Conservation (phyloP, 2,113 vertebrate species). For the Amblyornis subalaris region DNA sequence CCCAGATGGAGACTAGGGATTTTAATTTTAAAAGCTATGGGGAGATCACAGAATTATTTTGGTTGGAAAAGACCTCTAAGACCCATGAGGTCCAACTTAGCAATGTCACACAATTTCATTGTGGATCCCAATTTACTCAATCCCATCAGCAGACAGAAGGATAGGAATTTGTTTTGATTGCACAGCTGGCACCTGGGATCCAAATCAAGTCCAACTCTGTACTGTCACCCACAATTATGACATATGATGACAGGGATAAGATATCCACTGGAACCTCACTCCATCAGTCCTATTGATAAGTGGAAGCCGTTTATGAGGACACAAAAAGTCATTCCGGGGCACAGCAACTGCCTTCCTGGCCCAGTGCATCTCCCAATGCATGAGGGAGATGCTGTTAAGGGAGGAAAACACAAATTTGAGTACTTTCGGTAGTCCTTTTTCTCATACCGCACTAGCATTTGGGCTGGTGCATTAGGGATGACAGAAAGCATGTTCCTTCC, state of each 20-base stretch:
- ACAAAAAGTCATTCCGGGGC: neutral
- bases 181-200: neutral
- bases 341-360: neutral
- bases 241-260: neutral
- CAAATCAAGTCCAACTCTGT: neutral
- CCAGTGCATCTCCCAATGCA: neutral
- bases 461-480: neutral
- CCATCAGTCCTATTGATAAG: neutral
- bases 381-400: neutral
- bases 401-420: neutral
- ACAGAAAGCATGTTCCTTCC: neutral
- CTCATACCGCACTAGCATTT: neutral
- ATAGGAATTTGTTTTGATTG: neutral
- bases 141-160: neutral
- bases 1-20: neutral
- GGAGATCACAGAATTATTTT: neutral
- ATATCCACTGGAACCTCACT: neutral
- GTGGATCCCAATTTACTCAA: neutral
- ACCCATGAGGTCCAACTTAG: neutral
- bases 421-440: neutral
- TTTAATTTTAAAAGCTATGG: neutral
- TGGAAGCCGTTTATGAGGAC: neutral
- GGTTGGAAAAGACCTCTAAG: neutral
- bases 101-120: neutral
- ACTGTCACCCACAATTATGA: neutral